phyloP scores from a whole-genome alignment of 2,113 vertebrate genomes.

The Pithys albifrons region DNA sequence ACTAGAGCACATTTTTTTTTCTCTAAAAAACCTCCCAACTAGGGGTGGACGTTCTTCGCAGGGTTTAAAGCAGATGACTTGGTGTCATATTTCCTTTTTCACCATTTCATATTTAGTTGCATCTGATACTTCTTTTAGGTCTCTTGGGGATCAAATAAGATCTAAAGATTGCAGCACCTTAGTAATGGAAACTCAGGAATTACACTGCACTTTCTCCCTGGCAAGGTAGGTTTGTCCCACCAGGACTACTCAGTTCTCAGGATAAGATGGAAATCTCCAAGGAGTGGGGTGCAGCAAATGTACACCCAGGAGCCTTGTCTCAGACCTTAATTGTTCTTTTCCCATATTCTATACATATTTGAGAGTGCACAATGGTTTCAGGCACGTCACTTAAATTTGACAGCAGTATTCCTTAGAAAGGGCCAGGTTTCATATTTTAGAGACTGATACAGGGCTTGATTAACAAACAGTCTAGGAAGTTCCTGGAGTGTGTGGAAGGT shows the following conservation, averaged over 20 bases:
- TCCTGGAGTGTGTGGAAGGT: not conserved
- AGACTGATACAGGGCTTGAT: not conserved
- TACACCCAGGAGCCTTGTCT: not conserved
- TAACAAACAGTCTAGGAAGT: not conserved
- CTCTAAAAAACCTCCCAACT: not conserved
- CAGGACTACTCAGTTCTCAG: not conserved
- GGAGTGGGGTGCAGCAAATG: accelerated
- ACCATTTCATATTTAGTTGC: not conserved
- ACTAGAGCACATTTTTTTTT: not conserved
- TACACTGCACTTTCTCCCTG: not conserved
- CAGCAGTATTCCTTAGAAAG: not conserved
- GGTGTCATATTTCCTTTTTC: not conserved
- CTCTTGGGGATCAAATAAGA: not conserved
- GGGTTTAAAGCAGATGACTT: not conserved
- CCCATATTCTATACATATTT: not conserved
- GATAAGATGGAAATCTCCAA: not conserved
- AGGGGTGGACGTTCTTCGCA: not conserved
- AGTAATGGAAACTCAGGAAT: not conserved
- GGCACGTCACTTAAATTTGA: not conserved
- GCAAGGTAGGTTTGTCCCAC: not conserved
- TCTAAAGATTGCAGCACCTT: not conserved
- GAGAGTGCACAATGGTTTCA: not conserved
- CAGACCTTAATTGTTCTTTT: not conserved
- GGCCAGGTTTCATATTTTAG: not conserved
- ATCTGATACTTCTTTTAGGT: not conserved